Conservation (phyloP, 2,888 invertebrate genomes). For the Hybos culiciformis region DNA sequence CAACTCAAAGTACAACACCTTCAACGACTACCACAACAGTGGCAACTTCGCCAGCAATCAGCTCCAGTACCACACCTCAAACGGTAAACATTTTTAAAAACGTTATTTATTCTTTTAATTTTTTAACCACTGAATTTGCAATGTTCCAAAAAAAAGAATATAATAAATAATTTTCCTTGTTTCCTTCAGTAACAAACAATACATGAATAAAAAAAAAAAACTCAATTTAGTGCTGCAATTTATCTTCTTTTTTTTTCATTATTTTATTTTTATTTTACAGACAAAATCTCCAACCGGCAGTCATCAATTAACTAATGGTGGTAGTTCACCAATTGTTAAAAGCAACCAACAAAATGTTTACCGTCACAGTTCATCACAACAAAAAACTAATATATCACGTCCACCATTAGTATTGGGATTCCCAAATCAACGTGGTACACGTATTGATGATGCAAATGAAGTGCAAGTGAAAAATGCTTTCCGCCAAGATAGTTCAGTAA, state of each 20-base stretch:
- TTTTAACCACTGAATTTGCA: no score
- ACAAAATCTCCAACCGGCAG: constrained; percentile 30
- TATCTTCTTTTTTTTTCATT: background rate
- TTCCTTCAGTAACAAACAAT: no score
- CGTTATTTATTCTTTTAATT: constrained; percentile 16
- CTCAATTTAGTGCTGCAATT: background rate
- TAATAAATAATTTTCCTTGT: no score
- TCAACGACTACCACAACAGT: constrained; percentile 17
- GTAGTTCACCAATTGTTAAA: constrained; percentile 20
- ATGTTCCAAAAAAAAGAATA: no score
- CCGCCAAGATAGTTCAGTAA: constrained; percentile 67
- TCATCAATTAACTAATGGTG: constrained; percentile 12
- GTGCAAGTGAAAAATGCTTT: constrained; percentile 76
- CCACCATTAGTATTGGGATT: constrained; percentile 61
- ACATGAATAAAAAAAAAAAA: background rate
- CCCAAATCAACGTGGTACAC: constrained; percentile 49
- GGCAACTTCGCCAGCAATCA: constrained; percentile 18
- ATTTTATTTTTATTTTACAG: constrained; percentile 14
- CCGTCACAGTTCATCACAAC: constrained; percentile 19
- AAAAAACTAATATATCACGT: constrained; percentile 37
- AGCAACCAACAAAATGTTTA: constrained; percentile 16
- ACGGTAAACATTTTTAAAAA: constrained; percentile 12
- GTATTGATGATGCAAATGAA: constrained; percentile 54
- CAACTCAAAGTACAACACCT: constrained; percentile 25
- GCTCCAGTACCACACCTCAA: constrained; percentile 10